Evolutionary conservation across 2,888 invertebrate species (phyloP).

Genomic region (Lepidochitona cinerea): DNA sequence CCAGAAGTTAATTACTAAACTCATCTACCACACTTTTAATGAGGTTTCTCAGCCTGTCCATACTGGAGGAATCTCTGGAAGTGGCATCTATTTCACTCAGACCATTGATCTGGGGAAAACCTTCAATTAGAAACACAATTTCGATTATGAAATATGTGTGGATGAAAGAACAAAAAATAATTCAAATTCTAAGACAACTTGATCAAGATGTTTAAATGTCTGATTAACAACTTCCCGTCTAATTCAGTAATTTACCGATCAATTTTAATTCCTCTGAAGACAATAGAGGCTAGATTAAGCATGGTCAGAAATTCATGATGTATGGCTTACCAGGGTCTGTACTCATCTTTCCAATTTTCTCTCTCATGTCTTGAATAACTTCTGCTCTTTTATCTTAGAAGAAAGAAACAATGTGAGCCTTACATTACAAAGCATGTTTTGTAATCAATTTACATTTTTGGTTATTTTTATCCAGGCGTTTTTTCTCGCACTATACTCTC

Average conservation of each 20-base stretch:
- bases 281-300: neutral
- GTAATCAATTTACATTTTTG: too few species aligned
- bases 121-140: constrained; percentile 30
- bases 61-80: constrained; percentile 41
- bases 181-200: too few species aligned
- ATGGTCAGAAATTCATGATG: neutral
- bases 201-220: too few species aligned
- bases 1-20: too few species aligned
- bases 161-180: too few species aligned
- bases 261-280: too few species aligned
- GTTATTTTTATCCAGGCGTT: too few species aligned
- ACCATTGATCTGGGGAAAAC: constrained; percentile 54
- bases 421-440: too few species aligned
- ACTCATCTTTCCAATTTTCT: constrained; percentile 42
- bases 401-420: too few species aligned
- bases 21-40: constrained; percentile 54
- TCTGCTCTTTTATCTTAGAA: constrained; percentile 15
- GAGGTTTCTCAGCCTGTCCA: constrained; percentile 50
- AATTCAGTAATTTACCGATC: too few species aligned
- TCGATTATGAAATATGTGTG: too few species aligned
- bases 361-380: constrained; percentile 34
- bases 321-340: constrained; percentile 43
- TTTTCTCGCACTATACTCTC: neutral
- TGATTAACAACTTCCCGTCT: too few species aligned
- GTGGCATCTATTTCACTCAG: constrained; percentile 51